Conservation (phyloP, 2,797 vertebrate genomes). For the Myotis vivesi region DNA sequence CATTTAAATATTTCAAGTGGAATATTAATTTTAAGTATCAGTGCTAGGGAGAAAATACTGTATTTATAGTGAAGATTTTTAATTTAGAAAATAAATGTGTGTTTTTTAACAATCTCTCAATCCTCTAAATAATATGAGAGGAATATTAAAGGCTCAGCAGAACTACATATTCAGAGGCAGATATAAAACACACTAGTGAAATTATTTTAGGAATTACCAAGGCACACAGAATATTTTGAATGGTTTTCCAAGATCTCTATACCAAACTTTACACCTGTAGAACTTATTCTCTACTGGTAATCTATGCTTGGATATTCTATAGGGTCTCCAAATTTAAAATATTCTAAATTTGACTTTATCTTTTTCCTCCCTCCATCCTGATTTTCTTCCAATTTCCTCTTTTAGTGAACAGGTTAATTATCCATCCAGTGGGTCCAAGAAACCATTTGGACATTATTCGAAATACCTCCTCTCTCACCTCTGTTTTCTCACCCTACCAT, state of each 20-base stretch:
- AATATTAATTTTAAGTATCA: constrained; percentile 53
- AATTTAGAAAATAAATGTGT: constrained; percentile 38
- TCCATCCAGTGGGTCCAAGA: not conserved
- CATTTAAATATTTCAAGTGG: constrained; percentile 66
- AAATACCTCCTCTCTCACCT: not conserved
- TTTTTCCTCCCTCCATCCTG: not conserved
- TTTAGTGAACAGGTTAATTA: not conserved
- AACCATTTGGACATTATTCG: not conserved
- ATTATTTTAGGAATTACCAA: constrained; percentile 7
- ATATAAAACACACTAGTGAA: not conserved
- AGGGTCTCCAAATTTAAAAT: not conserved
- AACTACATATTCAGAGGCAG: not conserved
- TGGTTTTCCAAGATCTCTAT: not conserved
- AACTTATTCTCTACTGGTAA: not conserved
- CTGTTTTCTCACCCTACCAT: not conserved
- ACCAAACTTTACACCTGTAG: not conserved
- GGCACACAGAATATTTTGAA: not conserved
- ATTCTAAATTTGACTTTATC: not conserved
- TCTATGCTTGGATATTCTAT: not conserved
- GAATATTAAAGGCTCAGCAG: not conserved
- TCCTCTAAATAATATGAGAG: constrained; percentile 15
- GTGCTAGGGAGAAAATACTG: constrained; percentile 7
- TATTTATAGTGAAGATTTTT: not conserved
- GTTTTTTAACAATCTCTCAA: not conserved
- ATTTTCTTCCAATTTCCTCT: not conserved